Evolutionary conservation across 2,113 vertebrate species (phyloP).

Genomic region (Xenopus tropicalis): DNA sequence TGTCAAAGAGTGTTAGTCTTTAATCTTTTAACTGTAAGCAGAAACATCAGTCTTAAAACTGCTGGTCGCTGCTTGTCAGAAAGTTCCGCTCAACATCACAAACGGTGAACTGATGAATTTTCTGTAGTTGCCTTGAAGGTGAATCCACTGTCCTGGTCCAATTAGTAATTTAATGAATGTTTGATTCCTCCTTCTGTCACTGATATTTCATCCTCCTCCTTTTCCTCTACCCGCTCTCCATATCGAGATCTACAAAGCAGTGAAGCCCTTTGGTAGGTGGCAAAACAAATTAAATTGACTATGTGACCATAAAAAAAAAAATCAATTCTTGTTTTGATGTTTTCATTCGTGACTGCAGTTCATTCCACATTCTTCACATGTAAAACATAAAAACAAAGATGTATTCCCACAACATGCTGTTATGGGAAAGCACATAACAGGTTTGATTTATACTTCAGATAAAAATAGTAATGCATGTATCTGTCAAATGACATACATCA

Average conservation of each 20-base stretch:
- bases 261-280: conserved; percentile 48
- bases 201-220: conserved; percentile 23
- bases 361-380: conserved; percentile 49
- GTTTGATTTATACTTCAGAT: not conserved
- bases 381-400: conserved; percentile 28
- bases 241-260: conserved; percentile 46
- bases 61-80: conserved; percentile 38
- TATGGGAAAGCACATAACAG: conserved; percentile 7
- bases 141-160: conserved; percentile 47
- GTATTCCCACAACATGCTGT: conserved; percentile 23
- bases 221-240: not conserved
- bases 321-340: conserved; percentile 62
- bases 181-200: conserved; percentile 44
- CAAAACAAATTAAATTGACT: conserved; percentile 57
- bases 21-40: conserved; percentile 47
- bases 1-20: conserved; percentile 43
- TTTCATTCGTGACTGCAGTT: conserved; percentile 62
- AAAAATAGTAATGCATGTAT: not conserved
- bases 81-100: conserved; percentile 48
- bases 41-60: conserved; percentile 51
- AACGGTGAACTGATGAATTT: conserved; percentile 51
- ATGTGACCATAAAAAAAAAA: conserved; percentile 54
- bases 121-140: conserved; percentile 37
- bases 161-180: conserved; percentile 53
- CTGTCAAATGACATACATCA: not conserved